Base-by-base conservation (phyloP, 1,140 invertebrate species). In the Trigoniulus corallinus region DNA sequence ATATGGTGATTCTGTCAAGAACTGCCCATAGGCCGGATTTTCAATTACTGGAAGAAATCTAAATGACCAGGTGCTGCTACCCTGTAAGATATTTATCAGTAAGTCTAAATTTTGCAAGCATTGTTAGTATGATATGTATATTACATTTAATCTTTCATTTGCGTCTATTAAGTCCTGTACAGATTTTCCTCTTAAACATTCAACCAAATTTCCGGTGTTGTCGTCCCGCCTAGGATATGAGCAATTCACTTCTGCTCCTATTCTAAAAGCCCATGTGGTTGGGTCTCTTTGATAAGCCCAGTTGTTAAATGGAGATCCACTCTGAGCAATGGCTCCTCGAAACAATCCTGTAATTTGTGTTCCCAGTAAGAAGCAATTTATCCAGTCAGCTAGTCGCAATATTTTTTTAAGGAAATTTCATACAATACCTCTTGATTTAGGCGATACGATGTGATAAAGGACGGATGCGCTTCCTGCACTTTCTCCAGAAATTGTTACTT, bases 401-500 rank as follows among this genome's bases (percentile, higher is more conserved):
- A n/a, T n/a, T n/a, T n/a, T n/a, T n/a, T n/a, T n/a, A n/a, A n/a
- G n/a, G n/a, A n/a, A n/a, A n/a, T n/a, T n/a, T n/a, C n/a, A n/a
- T n/a, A 21, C 20, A 21, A 18, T 76, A 42, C 81, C 67, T 42
- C 76, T 74, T 1, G 85, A 87, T 61, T 80, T 78, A 1, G 87
- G 88, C 0, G 87, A 91, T 52, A 92, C 72, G 48, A 92, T 71
- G 61, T 89, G 88, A 2, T 88, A 71, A 22, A 64, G 65, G 0
- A 88, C 84, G n/a, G 84, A 86, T 20, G 84, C 84, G 4, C 84
- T 86, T 1, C 88, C 88, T 1, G 88, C 88, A 54, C 68, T 71
- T 67, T 97, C 92, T 0, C 92, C 92, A 58, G 97, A 95, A 1
- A 98, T 70, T 0, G 94, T 98, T 46, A 97, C 84, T 48, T 84